Conservation (phyloP, 2,797 vertebrate species). For the Rhincodon typus region DNA sequence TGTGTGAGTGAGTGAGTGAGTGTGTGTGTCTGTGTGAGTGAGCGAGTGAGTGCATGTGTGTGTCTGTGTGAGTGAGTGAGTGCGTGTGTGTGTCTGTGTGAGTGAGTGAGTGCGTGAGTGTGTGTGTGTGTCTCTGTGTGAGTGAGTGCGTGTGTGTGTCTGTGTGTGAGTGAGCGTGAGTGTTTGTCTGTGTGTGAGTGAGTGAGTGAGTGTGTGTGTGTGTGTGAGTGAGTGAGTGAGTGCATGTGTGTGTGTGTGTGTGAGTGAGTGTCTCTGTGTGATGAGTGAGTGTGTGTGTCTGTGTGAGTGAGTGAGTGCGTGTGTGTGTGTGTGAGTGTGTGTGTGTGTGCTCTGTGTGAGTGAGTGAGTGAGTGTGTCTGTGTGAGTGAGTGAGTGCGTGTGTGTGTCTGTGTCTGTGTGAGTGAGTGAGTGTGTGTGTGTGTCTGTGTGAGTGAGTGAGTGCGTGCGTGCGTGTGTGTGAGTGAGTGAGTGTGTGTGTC, state of each 20-base stretch:
- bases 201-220: not conserved
- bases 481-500: not conserved
- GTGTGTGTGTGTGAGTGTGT: no score
- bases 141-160: not conserved
- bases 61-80: no score
- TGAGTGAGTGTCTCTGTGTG: no score
- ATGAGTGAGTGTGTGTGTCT: no score
- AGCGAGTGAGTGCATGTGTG: no score
- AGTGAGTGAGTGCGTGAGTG: no score
- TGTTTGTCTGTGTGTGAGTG: not conserved
- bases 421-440: not conserved
- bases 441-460: not conserved
- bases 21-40: no score
- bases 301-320: not conserved
- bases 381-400: no score
- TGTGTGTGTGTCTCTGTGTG: not conserved
- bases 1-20: no score
- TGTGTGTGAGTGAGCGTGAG: not conserved
- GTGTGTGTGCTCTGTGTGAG: not conserved
- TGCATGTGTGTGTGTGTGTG: not conserved
- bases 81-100: not conserved
- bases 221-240: not conserved
- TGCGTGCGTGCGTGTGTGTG: not conserved
- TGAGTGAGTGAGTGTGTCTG: no score
- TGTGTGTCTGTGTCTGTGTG: no score